Percentiles rank a stretch among this genome's conserved stretches.
These are phyloP conservation scores for Theretra japonica DNA, from an alignment of 2,888 invertebrate genomes.

Conservation along the genomic window DNA sequence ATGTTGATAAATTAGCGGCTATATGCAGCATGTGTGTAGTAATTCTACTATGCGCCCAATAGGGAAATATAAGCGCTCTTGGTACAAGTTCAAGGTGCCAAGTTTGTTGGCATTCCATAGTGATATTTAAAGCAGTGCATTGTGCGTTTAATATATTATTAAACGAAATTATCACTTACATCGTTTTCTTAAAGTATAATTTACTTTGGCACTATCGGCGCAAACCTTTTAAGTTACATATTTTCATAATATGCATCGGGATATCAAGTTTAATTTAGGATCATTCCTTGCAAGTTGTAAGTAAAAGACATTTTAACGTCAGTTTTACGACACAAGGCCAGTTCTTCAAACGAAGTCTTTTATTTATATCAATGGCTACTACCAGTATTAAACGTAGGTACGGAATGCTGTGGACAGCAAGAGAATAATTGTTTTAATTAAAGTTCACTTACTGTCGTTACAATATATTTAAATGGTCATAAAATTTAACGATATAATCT, in stretches of 20 bases:
- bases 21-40: constrained; percentile 1
- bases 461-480: no score
- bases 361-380: neutral
- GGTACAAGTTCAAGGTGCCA: constrained; percentile 58
- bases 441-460: no score
- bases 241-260: constrained; percentile 60
- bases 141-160: constrained; percentile 36
- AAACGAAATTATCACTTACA: constrained; percentile 37
- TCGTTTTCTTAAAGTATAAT: constrained; percentile 49
- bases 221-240: constrained; percentile 68
- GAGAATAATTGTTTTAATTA: no score
- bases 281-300: constrained; percentile 1
- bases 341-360: neutral
- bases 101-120: constrained; percentile 51
- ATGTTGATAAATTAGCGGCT: neutral
- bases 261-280: constrained; percentile 63
- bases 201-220: constrained; percentile 39
- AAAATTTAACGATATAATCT: no score
- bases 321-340: constrained; percentile 13
- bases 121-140: constrained; percentile 46
- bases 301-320: constrained; percentile 20
- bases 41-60: constrained; percentile 29
- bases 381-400: neutral
- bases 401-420: no score
- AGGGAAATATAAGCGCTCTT: constrained; percentile 46